phyloP scores from a whole-genome alignment of 2,113 vertebrate genomes.

The Dromiciops gliroides region DNA sequence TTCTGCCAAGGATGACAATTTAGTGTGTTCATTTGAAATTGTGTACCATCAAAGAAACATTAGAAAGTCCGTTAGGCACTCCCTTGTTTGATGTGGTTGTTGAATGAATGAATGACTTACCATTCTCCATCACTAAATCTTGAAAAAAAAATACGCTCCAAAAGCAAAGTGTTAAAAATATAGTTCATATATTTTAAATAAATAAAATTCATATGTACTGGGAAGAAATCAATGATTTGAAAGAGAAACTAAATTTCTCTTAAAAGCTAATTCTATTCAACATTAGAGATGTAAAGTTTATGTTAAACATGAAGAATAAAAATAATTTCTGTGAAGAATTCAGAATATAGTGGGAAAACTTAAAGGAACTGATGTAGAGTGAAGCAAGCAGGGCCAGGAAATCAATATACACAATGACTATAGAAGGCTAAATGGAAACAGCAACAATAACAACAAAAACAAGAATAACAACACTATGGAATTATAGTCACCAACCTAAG shows the following conservation, averaged over 20 bases:
- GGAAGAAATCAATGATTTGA: constrained; percentile 5
- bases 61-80: neutral
- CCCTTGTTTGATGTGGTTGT: neutral
- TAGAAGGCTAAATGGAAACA: neutral
- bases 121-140: neutral
- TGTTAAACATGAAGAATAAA: neutral
- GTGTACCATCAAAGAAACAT: neutral
- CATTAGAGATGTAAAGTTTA: neutral
- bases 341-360: neutral
- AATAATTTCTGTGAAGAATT: neutral
- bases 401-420: neutral
- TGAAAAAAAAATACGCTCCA: neutral
- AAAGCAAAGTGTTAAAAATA: neutral
- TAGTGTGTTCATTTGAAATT: neutral
- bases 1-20: neutral
- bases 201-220: neutral
- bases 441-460: neutral
- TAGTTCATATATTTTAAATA: too few relatives aligned
- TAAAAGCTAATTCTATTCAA: neutral
- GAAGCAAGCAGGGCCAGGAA: neutral
- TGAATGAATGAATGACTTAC: neutral
- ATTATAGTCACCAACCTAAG: neutral
- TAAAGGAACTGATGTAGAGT: neutral
- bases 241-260: constrained; percentile 26
- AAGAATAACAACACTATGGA: neutral